These are phyloP conservation scores for Ophion costatus DNA, from an alignment of 2,888 invertebrate species.

Conservation along the genomic window DNA sequence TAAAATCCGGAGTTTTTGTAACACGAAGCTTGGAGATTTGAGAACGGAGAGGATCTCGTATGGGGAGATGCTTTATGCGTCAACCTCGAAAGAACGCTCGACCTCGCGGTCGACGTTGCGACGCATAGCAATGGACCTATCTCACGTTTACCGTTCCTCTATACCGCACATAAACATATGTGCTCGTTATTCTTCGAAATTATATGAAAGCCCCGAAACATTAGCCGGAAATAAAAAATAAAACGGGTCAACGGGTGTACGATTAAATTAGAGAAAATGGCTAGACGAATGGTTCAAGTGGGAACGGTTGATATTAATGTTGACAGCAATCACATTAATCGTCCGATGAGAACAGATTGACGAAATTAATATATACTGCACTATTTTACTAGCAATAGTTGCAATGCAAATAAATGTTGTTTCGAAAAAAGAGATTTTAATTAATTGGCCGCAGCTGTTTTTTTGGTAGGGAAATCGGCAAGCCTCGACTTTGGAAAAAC, in stretches of 20 bases:
- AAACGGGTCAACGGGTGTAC: neutral
- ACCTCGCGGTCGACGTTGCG: slow-evolving; percentile 72
- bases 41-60: slow-evolving; percentile 56
- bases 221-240: neutral
- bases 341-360: too few relatives aligned
- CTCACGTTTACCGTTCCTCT: slow-evolving; percentile 53
- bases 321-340: too few relatives aligned
- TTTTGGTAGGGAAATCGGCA: too few relatives aligned
- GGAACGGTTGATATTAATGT: neutral
- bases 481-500: too few relatives aligned
- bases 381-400: too few relatives aligned
- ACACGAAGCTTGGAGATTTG: slow-evolving; percentile 54
- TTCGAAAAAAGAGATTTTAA: too few relatives aligned
- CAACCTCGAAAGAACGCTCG: slow-evolving; percentile 76
- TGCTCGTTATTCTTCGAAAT: slow-evolving; percentile 22
- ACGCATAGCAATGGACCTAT: slow-evolving; percentile 78
- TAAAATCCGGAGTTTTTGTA: slow-evolving; percentile 42
- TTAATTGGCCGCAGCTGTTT: too few relatives aligned
- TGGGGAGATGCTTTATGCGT: slow-evolving; percentile 77
- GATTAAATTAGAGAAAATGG: neutral
- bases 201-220: neutral
- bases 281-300: neutral
- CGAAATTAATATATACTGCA: too few relatives aligned
- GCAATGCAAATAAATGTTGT: too few relatives aligned
- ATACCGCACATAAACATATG: slow-evolving; percentile 2